These are phyloP conservation scores for Periparus ater DNA, from an alignment of 2,797 vertebrate genomes.

Conservation along the genomic window DNA sequence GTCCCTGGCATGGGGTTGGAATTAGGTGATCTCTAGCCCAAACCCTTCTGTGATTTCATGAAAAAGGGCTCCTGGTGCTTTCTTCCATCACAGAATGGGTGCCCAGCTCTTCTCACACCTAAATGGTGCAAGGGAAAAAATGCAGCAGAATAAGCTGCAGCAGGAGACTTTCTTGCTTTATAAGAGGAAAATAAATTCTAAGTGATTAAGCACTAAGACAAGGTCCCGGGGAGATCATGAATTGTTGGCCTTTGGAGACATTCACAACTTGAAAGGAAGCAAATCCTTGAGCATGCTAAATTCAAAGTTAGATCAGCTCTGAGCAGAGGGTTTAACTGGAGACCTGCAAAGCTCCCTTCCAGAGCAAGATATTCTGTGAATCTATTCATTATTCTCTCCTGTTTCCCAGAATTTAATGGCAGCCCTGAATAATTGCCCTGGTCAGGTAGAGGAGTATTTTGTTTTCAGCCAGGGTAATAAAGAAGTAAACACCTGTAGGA, in stretches of 20 bases:
- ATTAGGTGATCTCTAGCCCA: not conserved
- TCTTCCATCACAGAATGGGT: not conserved
- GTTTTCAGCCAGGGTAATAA: not conserved
- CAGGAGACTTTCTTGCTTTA: not conserved
- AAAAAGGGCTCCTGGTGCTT: accelerated
- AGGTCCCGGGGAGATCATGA: not conserved
- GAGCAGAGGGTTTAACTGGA: not conserved
- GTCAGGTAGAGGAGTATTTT: not conserved
- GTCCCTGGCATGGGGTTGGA: not conserved
- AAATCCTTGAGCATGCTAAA: not conserved
- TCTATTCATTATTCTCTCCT: not conserved
- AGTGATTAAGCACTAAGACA: not conserved
- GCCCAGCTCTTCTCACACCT: not conserved
- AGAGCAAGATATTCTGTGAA: not conserved
- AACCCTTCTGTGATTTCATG: not conserved
- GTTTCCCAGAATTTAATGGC: not conserved
- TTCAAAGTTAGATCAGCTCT: not conserved
- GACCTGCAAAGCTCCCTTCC: not conserved
- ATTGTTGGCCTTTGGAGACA: not conserved
- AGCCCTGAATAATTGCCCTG: not conserved
- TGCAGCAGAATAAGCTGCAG: not conserved
- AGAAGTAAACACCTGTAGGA: not conserved
- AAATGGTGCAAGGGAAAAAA: not conserved
- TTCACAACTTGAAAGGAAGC: not conserved
- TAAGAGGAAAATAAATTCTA: not conserved